phyloP scores from a whole-genome alignment of 2,888 invertebrate genomes.

The Campaea margaritaria region DNA sequence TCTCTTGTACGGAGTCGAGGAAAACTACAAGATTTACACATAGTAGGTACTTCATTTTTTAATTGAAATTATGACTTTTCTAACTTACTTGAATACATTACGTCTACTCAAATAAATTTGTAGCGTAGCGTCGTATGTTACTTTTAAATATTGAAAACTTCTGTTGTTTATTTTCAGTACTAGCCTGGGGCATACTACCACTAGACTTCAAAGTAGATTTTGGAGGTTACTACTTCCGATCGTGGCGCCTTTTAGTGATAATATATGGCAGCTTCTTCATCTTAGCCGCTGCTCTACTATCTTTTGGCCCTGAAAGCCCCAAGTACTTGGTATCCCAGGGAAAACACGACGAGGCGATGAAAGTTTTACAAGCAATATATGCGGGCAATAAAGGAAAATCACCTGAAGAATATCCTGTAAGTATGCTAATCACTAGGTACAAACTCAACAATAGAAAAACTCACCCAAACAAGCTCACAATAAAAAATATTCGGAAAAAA shows the following conservation, averaged over 20 bases:
- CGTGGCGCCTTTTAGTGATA: slow-evolving; percentile 90
- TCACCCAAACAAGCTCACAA: no score
- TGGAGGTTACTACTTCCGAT: slow-evolving; percentile 84
- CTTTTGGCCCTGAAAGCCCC: slow-evolving; percentile 90
- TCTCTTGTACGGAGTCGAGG: no score
- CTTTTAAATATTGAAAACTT: no score
- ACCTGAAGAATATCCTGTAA: slow-evolving; percentile 79
- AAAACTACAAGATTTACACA: no score
- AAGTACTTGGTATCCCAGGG: slow-evolving; percentile 89
- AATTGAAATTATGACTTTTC: no score
- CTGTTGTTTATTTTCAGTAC: slow-evolving; percentile 15
- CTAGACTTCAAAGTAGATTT: slow-evolving; percentile 72
- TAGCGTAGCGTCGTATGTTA: no score
- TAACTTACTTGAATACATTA: no score
- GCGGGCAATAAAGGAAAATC: slow-evolving; percentile 70
- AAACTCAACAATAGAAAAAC: not conserved
- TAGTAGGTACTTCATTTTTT: no score
- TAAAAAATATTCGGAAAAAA: no score
- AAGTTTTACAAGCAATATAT: slow-evolving; percentile 86
- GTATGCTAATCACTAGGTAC: slow-evolving; percentile 41
- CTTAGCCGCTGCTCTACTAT: slow-evolving; percentile 81
- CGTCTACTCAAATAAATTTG: no score
- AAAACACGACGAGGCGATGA: slow-evolving; percentile 85
- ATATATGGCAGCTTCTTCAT: slow-evolving; percentile 86
- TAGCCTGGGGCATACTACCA: slow-evolving; percentile 88